Base-by-base conservation (phyloP, 1,140 invertebrate genomes). In the Nylanderia fulva region DNA sequence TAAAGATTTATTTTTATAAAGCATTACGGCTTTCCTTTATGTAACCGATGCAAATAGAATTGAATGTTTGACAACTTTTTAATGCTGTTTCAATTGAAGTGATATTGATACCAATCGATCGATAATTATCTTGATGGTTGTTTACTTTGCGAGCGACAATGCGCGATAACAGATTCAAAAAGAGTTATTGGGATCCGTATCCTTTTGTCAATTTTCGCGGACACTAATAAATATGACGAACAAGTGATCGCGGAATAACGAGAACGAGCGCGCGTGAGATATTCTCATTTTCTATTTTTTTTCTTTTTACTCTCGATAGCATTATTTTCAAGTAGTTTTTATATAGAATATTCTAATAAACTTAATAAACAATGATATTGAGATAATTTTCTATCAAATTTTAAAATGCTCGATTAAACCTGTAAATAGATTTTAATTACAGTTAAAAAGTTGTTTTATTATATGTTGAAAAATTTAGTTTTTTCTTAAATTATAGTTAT, bases 21-120 rank as follows among this genome's bases (percentile, higher is more conserved):
- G 29, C 9, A 33, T 42, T n/a, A 54, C 13, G 29, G 18, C 18
- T 45, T 42, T 18, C 45, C 6, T 9, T 42, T 13, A 76, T 48
- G 18, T 45, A 76, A n/a, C 2, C n/a, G 18, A 76, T 42, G 11
- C 39, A 63, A 76, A 63, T 76, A 9, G 2, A 42, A 63, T 76
- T 7, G 27, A 2, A 39, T 24, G 7, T 75, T 61, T 42, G 6
- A 0, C n/a, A 63, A 8, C 18, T 63, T 76, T 11, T 13, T 61
- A 5, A 76, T 6, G 9, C 24, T n/a, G 5, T 2, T 76, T 4
- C 1, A 63, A 33, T 63, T 45, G 18, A 45, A 63, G 63, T 76
- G 0, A 76, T 33, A 45, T 45, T 15, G 9, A 76, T 61, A 3
- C 3, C 29, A 3, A 33, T 33, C 29, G 29, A 33, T 33, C 29